These are phyloP conservation scores for Phasia obesa DNA, from an alignment of 2,888 invertebrate species.

Conservation along the genomic window DNA sequence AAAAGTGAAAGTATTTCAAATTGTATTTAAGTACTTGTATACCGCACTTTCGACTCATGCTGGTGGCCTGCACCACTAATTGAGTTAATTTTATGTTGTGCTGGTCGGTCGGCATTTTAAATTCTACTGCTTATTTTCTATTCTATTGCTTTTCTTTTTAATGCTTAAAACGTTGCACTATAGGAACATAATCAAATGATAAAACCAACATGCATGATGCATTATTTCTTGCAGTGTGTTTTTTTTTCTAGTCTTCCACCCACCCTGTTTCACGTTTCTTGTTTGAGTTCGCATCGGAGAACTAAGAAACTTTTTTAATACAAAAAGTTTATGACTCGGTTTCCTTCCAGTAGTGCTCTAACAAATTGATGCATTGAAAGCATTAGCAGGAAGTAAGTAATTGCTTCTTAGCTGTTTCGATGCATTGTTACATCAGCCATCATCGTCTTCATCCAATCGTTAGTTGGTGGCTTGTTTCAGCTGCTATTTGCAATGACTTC, in stretches of 20 bases:
- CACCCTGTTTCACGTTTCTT: too few relatives aligned
- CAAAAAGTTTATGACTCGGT: constrained; percentile 38
- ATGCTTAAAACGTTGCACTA: neutral
- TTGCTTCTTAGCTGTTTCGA: constrained; percentile 27
- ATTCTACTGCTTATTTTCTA: neutral
- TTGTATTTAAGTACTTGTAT: neutral
- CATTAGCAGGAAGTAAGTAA: constrained; percentile 51
- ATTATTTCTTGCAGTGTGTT: constrained; percentile 1
- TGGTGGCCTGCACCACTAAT: constrained; percentile 24
- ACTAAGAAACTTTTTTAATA: constrained; percentile 38
- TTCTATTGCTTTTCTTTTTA: neutral
- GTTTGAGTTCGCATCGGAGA: constrained; percentile 6
- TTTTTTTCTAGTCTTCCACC: neutral
- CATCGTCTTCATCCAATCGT: neutral
- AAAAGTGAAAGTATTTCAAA: constrained; percentile 38
- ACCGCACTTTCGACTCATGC: neutral
- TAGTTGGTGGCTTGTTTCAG: constrained; percentile 9
- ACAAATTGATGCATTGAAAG: constrained; percentile 66
- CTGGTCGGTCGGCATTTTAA: constrained; percentile 24
- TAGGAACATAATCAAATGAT: neutral
- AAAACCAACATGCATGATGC: neutral
- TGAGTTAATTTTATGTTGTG: constrained; percentile 32
- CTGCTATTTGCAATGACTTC: constrained; percentile 35
- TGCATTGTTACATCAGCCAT: constrained; percentile 3
- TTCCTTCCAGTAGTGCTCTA: constrained; percentile 35